These are phyloP conservation scores for Chloroceryle amazona DNA, from an alignment of 2,797 vertebrate species.

Conservation along the genomic window DNA sequence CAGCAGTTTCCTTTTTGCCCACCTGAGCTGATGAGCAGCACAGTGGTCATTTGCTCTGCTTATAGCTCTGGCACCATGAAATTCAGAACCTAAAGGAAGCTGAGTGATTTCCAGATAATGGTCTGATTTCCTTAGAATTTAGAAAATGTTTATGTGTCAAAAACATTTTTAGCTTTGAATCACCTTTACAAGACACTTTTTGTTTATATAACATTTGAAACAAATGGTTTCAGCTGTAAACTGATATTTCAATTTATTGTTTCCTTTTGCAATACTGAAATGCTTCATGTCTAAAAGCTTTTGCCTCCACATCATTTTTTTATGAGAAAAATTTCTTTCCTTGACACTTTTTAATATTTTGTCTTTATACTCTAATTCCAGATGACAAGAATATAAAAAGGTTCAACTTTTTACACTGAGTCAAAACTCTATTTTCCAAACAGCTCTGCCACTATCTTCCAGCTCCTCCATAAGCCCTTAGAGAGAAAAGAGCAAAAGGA, in stretches of 20 bases:
- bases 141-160: background rate
- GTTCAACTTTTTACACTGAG: background rate
- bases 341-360: constrained; percentile 12
- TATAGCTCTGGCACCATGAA: background rate
- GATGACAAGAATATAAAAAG: background rate
- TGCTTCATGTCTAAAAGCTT: background rate
- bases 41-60: background rate
- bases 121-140: background rate
- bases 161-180: background rate
- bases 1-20: background rate
- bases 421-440: background rate
- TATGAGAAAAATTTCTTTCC: background rate
- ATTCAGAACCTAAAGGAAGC: background rate
- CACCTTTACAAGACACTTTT: background rate
- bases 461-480: background rate
- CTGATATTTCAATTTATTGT: constrained; percentile 17
- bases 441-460: background rate
- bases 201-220: background rate
- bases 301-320: background rate
- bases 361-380: background rate
- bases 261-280: constrained; percentile 6
- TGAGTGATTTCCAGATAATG: background rate
- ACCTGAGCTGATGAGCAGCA: background rate
- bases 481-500: background rate
- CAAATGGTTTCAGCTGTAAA: background rate